Conservation (phyloP, 2,797 vertebrate species). For the Coccyzus lansbergi region DNA sequence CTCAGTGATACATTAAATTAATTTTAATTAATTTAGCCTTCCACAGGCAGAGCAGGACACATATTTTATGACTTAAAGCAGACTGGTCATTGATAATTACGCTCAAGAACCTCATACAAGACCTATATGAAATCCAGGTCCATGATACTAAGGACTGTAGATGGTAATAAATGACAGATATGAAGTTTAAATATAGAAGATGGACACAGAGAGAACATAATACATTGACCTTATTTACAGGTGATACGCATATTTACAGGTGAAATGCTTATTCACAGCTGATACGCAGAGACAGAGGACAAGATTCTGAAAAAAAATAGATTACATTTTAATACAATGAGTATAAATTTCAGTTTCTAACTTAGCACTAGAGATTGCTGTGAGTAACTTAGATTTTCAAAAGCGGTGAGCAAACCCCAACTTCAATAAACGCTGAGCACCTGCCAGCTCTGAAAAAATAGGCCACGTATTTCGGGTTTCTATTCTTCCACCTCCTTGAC, state of each 20-base stretch:
- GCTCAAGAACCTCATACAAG: not conserved
- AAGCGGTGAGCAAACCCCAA: not conserved
- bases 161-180: not conserved
- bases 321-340: not conserved
- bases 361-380: not conserved
- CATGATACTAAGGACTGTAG: not conserved
- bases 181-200: not conserved
- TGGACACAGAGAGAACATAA: not conserved
- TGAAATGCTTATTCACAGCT: too few species aligned
- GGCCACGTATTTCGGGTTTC: not conserved
- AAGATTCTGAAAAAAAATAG: not conserved
- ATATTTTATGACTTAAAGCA: not conserved
- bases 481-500: not conserved
- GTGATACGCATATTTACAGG: not conserved
- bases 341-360: not conserved
- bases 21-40: conserved; percentile 42
- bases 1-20: not conserved
- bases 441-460: not conserved
- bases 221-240: not conserved
- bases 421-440: not conserved
- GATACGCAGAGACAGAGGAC: not conserved
- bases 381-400: not conserved
- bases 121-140: not conserved
- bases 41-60: not conserved
- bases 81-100: conserved; percentile 12